Evolutionary conservation across 2,113 vertebrate genomes (phyloP).

Genomic region (Chrysemys picta): DNA sequence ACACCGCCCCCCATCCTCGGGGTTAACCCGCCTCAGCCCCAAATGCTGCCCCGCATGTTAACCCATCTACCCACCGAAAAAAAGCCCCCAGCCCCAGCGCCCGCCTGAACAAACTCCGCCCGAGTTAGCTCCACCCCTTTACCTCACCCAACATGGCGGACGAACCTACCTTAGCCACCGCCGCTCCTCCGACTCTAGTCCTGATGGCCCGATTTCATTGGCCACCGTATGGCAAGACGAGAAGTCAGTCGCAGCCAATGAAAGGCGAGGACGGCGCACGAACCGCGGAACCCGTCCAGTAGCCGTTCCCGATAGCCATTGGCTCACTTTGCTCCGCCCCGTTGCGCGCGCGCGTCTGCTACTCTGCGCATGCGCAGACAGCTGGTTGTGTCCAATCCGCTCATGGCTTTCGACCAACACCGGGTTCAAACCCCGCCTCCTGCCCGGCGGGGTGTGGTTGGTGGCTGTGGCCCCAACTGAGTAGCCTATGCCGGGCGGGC

Average conservation of each 20-base stretch:
- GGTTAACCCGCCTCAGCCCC: not conserved
- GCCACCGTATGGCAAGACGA: slow-evolving; percentile 2
- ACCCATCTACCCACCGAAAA: too few species aligned
- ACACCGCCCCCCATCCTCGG: too few species aligned
- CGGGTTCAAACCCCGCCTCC: not conserved
- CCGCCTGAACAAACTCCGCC: not conserved
- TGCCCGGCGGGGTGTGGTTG: not conserved
- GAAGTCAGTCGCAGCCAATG: slow-evolving; percentile 29
- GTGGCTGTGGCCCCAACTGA: not conserved
- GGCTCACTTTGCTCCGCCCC: not conserved
- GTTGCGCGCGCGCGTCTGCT: not conserved
- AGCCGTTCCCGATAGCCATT: not conserved
- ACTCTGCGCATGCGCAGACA: not conserved
- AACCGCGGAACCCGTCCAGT: accelerated
- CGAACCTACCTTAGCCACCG: not conserved
- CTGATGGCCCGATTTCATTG: slow-evolving; percentile 24
- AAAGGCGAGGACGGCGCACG: not conserved
- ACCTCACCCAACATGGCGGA: not conserved
- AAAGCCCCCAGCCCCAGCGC: too few species aligned
- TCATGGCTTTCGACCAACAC: not conserved
- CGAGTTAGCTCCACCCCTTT: not conserved
- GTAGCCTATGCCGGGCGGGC: not conserved
- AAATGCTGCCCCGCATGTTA: too few species aligned
- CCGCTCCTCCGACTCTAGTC: not conserved
- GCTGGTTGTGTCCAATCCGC: not conserved